Evolutionary conservation across 2,113 vertebrate genomes (phyloP), one percentile per base, ranked within the genome.

Genomic region (Fregata magnificens): DNA sequence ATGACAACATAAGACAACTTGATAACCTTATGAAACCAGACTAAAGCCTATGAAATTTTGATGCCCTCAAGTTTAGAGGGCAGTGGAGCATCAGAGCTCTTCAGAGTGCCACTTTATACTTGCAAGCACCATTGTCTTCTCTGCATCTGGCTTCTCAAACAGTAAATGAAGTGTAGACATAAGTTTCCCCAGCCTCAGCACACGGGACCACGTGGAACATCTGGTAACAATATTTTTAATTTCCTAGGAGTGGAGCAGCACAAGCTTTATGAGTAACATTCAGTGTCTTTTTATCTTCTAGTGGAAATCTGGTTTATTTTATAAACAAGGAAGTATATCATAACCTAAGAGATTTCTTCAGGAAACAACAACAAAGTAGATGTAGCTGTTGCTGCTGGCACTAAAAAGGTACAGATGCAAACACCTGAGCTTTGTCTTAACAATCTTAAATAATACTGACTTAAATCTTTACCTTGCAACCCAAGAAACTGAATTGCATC

Each of bases 161-260:
- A 53, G 32, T 78, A 96, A 89, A 82, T 62, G 52, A 92, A 88
- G 24, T 53, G 32, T 86, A 82, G 80, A 50, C 47, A 7, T 45
- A 77, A 80, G 65, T 65, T 93, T 89, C 58, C 32, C 18, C 40
- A 65, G 65, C 61, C 89, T 94, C 56, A 83, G 83, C 53, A 77
- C 84, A 62, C 2, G 3, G 59, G 78, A 88, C 45, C 59, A 66
- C 4, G 4, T 32, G 79, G 47, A 93, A 93, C 88, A 96, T 94
- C 88, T 94, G 93, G 81, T 74, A 88, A 85, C 62, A 86, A 76
- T 93, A 90, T 93, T 95, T 88, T 95, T 95, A 65, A 90, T 93
- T 93, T 88, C 88, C 89, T 93, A 86, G 56, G 76, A 91, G 34
- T 67, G 59, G 29, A 79, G 65, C 66, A 79, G 49, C 59, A 50